A percentile compares a stretch with the other conserved stretches of the same genome.
Evolutionary conservation across 2,113 vertebrate species (phyloP).

Genomic region (Chitala chitala): DNA sequence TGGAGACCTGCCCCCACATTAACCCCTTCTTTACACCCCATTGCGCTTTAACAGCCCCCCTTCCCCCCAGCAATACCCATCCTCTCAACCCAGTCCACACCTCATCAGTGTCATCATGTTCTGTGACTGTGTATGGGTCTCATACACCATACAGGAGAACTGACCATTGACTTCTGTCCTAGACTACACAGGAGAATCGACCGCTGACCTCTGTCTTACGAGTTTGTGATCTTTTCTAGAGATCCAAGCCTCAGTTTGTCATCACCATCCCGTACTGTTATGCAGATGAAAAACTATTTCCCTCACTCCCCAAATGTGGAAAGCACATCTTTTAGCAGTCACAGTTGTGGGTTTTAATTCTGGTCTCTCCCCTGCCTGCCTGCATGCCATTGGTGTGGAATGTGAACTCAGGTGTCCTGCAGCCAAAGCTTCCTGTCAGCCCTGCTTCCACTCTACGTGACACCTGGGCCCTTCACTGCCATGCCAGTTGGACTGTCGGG

Average conservation of each 20-base stretch:
- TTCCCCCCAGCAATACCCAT: neutral
- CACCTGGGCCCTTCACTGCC: neutral
- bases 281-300: neutral
- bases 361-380: neutral
- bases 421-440: conserved; percentile 13
- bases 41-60: conserved; percentile 6
- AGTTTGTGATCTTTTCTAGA: neutral
- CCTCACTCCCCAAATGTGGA: neutral
- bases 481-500: neutral
- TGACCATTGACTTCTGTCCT: conserved; percentile 5
- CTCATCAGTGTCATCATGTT: neutral
- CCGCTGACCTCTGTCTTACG: conserved; percentile 1
- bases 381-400: neutral
- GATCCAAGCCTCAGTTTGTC: neutral
- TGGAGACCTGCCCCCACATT: conserved; percentile 30
- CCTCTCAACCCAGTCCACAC: neutral
- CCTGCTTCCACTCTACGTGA: conserved; percentile 4
- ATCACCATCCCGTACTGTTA: neutral
- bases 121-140: neutral
- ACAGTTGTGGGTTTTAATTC: conserved; percentile 5
- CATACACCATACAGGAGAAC: neutral
- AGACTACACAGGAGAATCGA: neutral
- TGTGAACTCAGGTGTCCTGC: conserved; percentile 4
- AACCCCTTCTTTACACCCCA: conserved; percentile 12
- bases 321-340: neutral